A percentile compares a stretch with the other conserved stretches of the same genome.
These are phyloP conservation scores for Callinectes sapidus DNA, from an alignment of 2,888 invertebrate species.

Conservation along the genomic window DNA sequence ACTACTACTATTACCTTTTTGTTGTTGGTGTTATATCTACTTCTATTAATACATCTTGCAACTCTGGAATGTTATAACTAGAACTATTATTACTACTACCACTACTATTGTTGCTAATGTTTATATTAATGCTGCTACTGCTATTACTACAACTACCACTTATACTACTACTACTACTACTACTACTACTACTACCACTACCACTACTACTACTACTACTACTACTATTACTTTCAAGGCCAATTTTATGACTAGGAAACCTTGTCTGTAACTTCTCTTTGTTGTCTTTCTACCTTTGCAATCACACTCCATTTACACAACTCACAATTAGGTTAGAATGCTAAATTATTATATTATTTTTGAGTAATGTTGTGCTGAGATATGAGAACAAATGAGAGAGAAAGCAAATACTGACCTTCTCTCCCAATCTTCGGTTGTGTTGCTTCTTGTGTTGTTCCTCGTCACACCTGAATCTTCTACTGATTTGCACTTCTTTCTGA, in stretches of 20 bases:
- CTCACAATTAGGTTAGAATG: not conserved
- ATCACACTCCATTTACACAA: too few species aligned
- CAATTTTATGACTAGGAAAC: too few species aligned
- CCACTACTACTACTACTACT: not conserved
- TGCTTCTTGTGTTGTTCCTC: not conserved
- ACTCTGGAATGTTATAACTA: too few species aligned
- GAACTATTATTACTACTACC: not conserved
- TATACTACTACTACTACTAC: not conserved
- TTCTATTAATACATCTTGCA: too few species aligned
- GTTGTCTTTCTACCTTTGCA: too few species aligned
- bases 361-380: not conserved
- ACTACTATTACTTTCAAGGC: too few species aligned
- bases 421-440: not conserved
- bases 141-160: not conserved
- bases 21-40: not conserved
- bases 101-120: not conserved
- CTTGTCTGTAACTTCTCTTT: too few species aligned
- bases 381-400: not conserved
- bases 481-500: slow-evolving; percentile 30
- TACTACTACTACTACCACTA: not conserved
- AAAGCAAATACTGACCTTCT: not conserved
- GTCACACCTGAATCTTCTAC: not conserved
- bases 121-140: not conserved
- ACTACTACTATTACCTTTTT: not conserved
- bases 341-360: not conserved